These are phyloP conservation scores for Heliconius himera DNA, from an alignment of 1,140 invertebrate genomes.

Conservation along the genomic window DNA sequence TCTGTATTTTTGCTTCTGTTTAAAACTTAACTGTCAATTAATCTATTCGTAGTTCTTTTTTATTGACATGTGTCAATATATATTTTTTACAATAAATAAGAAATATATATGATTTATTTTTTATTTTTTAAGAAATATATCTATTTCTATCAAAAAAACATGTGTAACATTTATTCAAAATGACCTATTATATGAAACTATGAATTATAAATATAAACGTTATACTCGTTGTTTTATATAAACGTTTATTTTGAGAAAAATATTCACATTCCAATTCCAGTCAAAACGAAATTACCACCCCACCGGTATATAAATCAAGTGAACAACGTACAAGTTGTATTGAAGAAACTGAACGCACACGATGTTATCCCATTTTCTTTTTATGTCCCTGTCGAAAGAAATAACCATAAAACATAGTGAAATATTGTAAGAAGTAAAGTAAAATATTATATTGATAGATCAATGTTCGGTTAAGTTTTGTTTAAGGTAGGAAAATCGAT, in stretches of 20 bases:
- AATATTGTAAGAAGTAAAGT: background rate
- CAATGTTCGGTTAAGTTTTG: background rate
- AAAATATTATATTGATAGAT: conserved; percentile 12
- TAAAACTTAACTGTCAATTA: too few relatives aligned
- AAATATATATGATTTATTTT: too few relatives aligned
- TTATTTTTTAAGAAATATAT: too few relatives aligned
- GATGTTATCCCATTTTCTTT: conserved; percentile 16
- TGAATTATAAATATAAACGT: too few relatives aligned
- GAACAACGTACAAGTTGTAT: conserved; percentile 10
- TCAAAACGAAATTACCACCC: background rate
- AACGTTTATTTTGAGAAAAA: background rate
- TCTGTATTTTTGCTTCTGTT: too few relatives aligned
- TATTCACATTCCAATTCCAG: background rate
- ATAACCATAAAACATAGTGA: conserved; percentile 23
- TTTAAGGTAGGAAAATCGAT: background rate
- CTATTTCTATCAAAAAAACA: too few relatives aligned
- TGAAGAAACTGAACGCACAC: background rate
- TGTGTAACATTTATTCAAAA: too few relatives aligned
- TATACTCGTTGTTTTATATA: too few relatives aligned
- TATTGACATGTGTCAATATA: background rate
- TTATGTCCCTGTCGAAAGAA: conserved; percentile 16
- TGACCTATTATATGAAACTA: too few relatives aligned
- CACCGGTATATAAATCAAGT: background rate
- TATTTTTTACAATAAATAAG: background rate
- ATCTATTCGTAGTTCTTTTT: background rate